These are phyloP conservation scores for Patiria pectinifera DNA, from an alignment of 53 echinoderm and acorn worm genomes.

Conservation along the genomic window DNA sequence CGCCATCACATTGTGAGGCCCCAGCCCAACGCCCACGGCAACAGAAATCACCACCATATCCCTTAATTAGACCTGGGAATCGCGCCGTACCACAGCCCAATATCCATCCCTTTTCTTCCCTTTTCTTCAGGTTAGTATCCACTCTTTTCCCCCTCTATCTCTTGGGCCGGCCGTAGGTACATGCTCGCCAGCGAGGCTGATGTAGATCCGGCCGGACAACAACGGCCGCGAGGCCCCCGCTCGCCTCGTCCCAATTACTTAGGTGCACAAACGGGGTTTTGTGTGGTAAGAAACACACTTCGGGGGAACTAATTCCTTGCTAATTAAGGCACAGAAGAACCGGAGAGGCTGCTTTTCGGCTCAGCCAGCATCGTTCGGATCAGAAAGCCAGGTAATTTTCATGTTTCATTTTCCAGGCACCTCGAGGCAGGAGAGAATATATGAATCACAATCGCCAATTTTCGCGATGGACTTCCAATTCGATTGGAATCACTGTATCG, in stretches of 20 bases:
- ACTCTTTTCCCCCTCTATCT: not conserved
- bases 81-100: constrained; percentile 27
- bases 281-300: constrained; percentile 54
- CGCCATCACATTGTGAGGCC: constrained; percentile 34
- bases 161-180: not conserved
- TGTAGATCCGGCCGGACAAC: not conserved
- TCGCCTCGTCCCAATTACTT: constrained; percentile 59
- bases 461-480: constrained; percentile 44
- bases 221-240: not conserved
- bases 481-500: constrained; percentile 12
- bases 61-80: constrained; percentile 63
- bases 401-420: constrained; percentile 14
- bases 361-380: not conserved
- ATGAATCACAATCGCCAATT: constrained; percentile 30
- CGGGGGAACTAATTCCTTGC: constrained; percentile 48
- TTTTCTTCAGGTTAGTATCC: constrained; percentile 19
- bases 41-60: constrained; percentile 44
- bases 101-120: not conserved
- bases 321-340: constrained; percentile 62
- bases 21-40: constrained; percentile 55
- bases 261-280: constrained; percentile 57
- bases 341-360: constrained; percentile 18
- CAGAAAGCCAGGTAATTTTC: constrained; percentile 10
- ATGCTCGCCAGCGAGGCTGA: not conserved
- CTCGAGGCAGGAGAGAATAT: not conserved